Evolutionary conservation across 2,888 invertebrate genomes (phyloP), one percentile per base, ranked within the genome.

Genomic region (Uropetala carovei): DNA sequence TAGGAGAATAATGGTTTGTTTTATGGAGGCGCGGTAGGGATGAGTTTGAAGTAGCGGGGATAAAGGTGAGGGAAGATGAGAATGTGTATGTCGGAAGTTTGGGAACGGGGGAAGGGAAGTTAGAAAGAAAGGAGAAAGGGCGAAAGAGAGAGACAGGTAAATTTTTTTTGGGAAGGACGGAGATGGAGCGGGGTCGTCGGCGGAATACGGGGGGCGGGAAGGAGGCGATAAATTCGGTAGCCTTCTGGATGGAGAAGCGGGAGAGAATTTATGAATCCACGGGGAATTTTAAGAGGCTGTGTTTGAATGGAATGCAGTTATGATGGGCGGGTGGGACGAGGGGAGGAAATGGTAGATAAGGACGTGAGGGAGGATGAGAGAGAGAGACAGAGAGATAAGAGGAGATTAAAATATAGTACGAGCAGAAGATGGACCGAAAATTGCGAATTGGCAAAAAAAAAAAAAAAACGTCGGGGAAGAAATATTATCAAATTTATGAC

Each of bases 241-340:
- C 57, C 83, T 83, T 57, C 56, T 83, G 43, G 83, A 57, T 57
- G 83, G 83, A 83, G 83, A 83, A 83, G 83, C 83, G 83, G 43
- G 83, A 57, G 83, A 83, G 83, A 57, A 83, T 83, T 83, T 83
- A 83, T 83, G 83, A 56, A 57, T 16, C 83, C 56, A 56, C 83
- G 83, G 83, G 83, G 83, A 83, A 83, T 83, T 57, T 83, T 83
- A 83, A 83, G 83, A 57, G 83, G n/a, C 83, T 43, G 83, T 57
- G 83, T 83, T 83, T 83, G 83, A 83, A 56, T 83, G 83, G 83
- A 83, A 83, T 83, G 83, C 83, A 83, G 57, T 83, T 83, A 83
- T 83, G 83, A 83, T 57, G 57, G 83, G 56, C n/a, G 83, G n/a
- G 83, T 43, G 9, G 16, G 83, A 18, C 13, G 13, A 43, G 7